Percentiles rank a stretch among this genome's conserved stretches.
Evolutionary conservation across 2,797 vertebrate genomes (phyloP).

Genomic region (Argyrosomus regius): DNA sequence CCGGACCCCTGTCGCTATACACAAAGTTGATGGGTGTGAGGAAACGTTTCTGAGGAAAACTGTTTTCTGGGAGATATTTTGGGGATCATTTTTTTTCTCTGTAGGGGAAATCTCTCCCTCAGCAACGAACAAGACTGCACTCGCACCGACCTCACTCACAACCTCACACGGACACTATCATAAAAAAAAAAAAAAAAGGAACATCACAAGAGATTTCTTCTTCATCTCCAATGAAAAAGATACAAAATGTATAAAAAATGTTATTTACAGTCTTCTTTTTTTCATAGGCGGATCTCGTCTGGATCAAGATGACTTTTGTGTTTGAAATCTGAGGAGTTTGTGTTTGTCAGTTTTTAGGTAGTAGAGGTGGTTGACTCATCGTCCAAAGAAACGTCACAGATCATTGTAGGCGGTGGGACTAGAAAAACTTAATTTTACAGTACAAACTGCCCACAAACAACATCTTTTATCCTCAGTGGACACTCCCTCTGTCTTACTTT

Average conservation of each 20-base stretch:
- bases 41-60: constrained; percentile 61
- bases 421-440: constrained; percentile 57
- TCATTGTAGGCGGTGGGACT: constrained; percentile 33
- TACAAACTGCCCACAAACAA: constrained; percentile 31
- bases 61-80: constrained; percentile 54
- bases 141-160: constrained; percentile 74
- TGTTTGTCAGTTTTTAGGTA: constrained; percentile 69
- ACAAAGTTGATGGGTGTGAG: constrained; percentile 62
- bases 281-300: constrained; percentile 45
- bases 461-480: constrained; percentile 28
- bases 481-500: constrained; percentile 15
- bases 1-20: constrained; percentile 66
- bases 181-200: constrained; percentile 79
- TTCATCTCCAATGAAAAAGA: constrained; percentile 97
- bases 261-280: constrained; percentile 85
- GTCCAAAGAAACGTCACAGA: constrained; percentile 38
- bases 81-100: constrained; percentile 29
- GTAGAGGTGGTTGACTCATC: constrained; percentile 64
- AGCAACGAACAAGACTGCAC: constrained; percentile 67
- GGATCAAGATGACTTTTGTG: constrained; percentile 47
- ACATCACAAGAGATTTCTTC: constrained; percentile 94
- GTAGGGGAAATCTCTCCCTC: constrained; percentile 50
- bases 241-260: constrained; percentile 98
- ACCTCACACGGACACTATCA: constrained; percentile 76
- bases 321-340: constrained; percentile 70